Conservation (phyloP, 2,113 vertebrate species). For the Oplegnathus fasciatus region DNA sequence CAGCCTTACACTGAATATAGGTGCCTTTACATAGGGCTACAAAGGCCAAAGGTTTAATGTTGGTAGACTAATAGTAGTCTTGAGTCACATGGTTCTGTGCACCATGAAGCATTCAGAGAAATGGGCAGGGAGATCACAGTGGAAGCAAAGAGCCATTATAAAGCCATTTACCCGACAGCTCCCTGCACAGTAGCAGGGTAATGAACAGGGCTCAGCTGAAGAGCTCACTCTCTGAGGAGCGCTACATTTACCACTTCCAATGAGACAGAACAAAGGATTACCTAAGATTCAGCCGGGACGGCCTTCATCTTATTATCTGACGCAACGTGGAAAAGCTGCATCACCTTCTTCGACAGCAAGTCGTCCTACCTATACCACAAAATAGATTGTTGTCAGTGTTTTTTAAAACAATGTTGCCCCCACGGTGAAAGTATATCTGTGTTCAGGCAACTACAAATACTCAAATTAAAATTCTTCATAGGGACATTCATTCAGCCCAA, state of each 20-base stretch:
- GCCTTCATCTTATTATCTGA: conserved; percentile 43
- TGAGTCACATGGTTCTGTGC: conserved; percentile 50
- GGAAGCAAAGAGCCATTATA: conserved; percentile 78
- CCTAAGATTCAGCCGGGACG: conserved; percentile 49
- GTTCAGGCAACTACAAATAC: neutral
- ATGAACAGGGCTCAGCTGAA: conserved; percentile 73
- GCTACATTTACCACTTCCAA: conserved; percentile 64
- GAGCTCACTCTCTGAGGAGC: conserved; percentile 64
- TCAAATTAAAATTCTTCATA: neutral
- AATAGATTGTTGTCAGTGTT: neutral
- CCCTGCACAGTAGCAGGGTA: conserved; percentile 69
- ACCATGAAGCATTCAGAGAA: conserved; percentile 63
- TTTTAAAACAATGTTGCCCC: neutral
- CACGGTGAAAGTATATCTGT: neutral
- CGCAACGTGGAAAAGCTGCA: neutral
- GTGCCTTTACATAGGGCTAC: neutral
- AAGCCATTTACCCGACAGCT: conserved; percentile 76
- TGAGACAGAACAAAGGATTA: conserved; percentile 72
- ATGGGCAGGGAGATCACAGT: conserved; percentile 65
- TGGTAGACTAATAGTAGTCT: conserved; percentile 42
- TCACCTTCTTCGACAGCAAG: neutral
- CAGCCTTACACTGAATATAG: neutral
- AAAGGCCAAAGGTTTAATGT: conserved; percentile 23
- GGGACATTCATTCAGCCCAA: neutral
- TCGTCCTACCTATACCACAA: neutral